Base-by-base conservation (phyloP, 2,888 invertebrate genomes). In the Neoitamus cyanurus region DNA sequence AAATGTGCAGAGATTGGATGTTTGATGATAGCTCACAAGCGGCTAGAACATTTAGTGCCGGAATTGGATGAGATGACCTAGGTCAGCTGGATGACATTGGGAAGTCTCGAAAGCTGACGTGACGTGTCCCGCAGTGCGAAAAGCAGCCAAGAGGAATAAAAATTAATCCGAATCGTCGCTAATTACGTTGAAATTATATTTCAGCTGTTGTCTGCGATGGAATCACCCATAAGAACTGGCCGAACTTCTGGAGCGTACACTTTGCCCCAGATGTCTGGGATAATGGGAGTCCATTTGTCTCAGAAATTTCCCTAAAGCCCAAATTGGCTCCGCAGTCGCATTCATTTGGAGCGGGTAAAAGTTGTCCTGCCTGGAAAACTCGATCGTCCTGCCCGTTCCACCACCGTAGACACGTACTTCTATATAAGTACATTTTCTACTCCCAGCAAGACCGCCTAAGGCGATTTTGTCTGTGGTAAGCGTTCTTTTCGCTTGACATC, bases 271-370 rank as follows among this genome's bases (percentile, higher is more conserved):
- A 82, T 82, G 82, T 69, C 58, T 30, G 30, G 20, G 82, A 69
- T 82, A 82, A 82, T 82, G 82, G 82, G 20, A 82, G 69, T 69
- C 69, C 37, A 82, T 82, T 82, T 82, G 82, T 82, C 82, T 68
- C 69, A 15, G 36, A 37, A 82, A 82, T 69, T 82, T 69, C 82
- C 69, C 82, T 69, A 69, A 69, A 69, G 58, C 34, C 31, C 30
- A 48, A 46, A 30, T 58, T 48, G 42, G 58, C 7, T 25, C 58
- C 31, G n/a, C n/a, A 42, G 30, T 20, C 13, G 46, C 15, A 48
- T 28, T 9, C 70, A 31, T 46, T 78, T 48, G 15, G 48, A 34
- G 68, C 28, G 28, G 37, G 31, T 28, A 82, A 69, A 30, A 36
- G 7, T 82, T 82, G 58, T 58, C 9, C 25, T 42, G 31, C 28